These are phyloP conservation scores for Spermophilus dauricus DNA, from an alignment of 2,113 vertebrate genomes.

Conservation along the genomic window DNA sequence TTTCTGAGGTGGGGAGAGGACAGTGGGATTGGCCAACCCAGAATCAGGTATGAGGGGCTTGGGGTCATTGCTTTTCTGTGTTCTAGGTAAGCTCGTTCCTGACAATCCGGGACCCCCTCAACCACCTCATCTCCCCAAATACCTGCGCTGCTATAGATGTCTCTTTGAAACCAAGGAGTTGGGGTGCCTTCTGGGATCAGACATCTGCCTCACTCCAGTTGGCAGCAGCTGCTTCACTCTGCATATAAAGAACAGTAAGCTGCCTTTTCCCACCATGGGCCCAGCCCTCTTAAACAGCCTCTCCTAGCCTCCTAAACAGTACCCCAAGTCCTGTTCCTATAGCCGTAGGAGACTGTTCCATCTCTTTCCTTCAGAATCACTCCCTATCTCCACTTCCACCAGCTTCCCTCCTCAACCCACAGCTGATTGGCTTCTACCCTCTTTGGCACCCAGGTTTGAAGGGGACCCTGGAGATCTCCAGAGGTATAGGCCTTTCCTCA, in stretches of 20 bases:
- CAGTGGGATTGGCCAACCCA: neutral
- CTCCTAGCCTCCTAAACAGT: neutral
- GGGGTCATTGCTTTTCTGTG: neutral
- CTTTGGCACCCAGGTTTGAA: neutral
- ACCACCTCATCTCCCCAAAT: neutral
- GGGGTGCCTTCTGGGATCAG: slow-evolving; percentile 74
- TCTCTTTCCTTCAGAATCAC: neutral
- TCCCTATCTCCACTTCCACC: neutral
- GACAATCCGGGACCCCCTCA: neutral
- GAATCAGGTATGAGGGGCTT: neutral
- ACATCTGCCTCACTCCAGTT: neutral
- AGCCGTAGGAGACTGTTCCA: neutral
- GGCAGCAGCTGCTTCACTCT: slow-evolving; percentile 70
- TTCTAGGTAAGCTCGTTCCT: slow-evolving; percentile 29
- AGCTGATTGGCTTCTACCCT: neutral
- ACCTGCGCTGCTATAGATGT: slow-evolving; percentile 69
- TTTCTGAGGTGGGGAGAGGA: neutral
- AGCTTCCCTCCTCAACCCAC: neutral
- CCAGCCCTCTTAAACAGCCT: neutral
- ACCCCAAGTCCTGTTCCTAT: neutral
- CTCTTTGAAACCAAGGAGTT: slow-evolving; percentile 75
- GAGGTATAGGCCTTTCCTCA: neutral
- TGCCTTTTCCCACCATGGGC: neutral
- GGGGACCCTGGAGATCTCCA: neutral
- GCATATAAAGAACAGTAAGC: slow-evolving; percentile 74